Evolutionary conservation across 2,888 invertebrate genomes (phyloP), one percentile per base, ranked within the genome.

Genomic region (Acleris sparsana): DNA sequence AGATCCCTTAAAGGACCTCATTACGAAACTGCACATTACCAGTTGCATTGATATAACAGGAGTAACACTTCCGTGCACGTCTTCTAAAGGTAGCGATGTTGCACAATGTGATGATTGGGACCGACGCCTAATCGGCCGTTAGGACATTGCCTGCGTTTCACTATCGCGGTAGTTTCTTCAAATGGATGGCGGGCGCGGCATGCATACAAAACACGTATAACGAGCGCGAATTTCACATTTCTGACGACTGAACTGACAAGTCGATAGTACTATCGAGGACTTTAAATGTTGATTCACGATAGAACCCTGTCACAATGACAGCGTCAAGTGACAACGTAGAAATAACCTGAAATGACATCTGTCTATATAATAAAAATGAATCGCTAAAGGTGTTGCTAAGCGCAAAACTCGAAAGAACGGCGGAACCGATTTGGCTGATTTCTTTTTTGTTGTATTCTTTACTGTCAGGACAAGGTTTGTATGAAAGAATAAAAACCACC

Each of bases 191-290:
- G 69, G 55, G 75, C 80, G 82, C 77, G 84, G 79, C 72, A 80
- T 82, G 86, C 83, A 86, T 86, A 81, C 80, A 75, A 75, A 80
- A 73, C 78, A 77, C 39, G 39, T 39, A 39, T 13, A 72, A 74
- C 72, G 73, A 74, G 77, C 73, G 76, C 78, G 72, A 85, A 83
- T 86, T 85, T 85, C 85, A 84, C 85, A 80, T 78, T 78, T 71
- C 74, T 55, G 52, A 56, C 61, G 55, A 44, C 20, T 60, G 60
- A 33, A 44, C 43, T 51, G 9, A 33, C 9, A 49, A 9, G 11
- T 5, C 11, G 7, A 20, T 48, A 48, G 18, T 48, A n/a, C 43
- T 1, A 25, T 25, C 20, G 20, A 20, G 20, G 20, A 20, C 20
- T 20, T 20, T 2, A 20, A 20, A 20, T 20, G 20, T 20, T 20